Conservation (phyloP, 92 coral and sea anemone species). For the Siderastrea radians region DNA sequence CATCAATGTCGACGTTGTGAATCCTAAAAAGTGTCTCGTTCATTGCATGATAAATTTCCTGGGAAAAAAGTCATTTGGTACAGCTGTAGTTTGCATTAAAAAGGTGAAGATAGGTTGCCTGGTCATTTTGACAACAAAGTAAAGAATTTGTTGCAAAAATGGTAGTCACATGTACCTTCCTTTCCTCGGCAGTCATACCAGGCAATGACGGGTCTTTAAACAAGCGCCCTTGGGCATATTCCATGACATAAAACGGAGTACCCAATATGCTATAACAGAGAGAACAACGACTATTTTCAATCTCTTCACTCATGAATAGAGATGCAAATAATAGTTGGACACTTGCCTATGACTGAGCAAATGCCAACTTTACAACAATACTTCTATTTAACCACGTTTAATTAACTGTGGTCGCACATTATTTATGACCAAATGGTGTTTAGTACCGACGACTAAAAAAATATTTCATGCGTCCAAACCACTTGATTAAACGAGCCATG, state of each 20-base stretch:
- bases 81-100: not conserved
- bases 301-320: no score
- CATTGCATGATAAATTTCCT: slow-evolving; percentile 97
- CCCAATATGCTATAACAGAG: slow-evolving; percentile 78
- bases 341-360: no score
- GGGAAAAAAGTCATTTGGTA: not conserved
- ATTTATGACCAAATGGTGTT: no score
- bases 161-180: slow-evolving; percentile 66
- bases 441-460: no score
- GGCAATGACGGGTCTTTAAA: slow-evolving; percentile 94
- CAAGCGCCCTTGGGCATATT: slow-evolving; percentile 86
- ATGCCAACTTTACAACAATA: no score
- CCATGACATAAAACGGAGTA: slow-evolving; percentile 97
- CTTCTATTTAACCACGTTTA: no score
- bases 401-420: no score
- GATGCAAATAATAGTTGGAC: no score
- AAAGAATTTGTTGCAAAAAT: not conserved
- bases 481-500: no score
- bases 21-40: slow-evolving; percentile 85
- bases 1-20: slow-evolving; percentile 91
- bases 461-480: no score
- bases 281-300: no score
- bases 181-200: slow-evolving; percentile 80
- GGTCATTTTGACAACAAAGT: not conserved
- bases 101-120: not conserved